Conservation (phyloP, 2,888 invertebrate species). For the Trissoscelio sp. region DNA sequence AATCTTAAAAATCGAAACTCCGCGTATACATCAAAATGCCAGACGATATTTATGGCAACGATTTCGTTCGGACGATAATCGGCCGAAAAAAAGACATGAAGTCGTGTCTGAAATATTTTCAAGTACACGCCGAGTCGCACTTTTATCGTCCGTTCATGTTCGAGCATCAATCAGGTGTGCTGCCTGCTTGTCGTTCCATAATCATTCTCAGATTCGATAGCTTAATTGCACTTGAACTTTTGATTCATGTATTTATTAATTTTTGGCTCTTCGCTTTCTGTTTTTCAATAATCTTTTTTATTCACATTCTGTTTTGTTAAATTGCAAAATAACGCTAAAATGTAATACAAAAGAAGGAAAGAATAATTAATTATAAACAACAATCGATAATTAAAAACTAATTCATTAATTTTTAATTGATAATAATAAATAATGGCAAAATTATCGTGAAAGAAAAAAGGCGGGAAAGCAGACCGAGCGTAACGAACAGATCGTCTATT, state of each 20-base stretch:
- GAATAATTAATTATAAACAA: too few species aligned
- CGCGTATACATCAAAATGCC: constrained; percentile 24
- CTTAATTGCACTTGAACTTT: constrained; percentile 17
- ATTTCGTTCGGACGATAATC: constrained; percentile 47
- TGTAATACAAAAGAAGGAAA: too few species aligned
- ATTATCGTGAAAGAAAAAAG: not conserved
- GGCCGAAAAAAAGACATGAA: constrained; percentile 24
- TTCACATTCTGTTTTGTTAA: not conserved
- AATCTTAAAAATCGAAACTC: constrained; percentile 42
- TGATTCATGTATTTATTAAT: not conserved
- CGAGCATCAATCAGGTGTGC: constrained; percentile 24
- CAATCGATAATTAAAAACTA: too few species aligned
- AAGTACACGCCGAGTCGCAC: constrained; percentile 26
- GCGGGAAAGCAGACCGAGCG: not conserved
- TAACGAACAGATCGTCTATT: not conserved
- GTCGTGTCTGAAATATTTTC: constrained; percentile 46
- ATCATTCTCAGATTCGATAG: constrained; percentile 23
- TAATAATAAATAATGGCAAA: too few species aligned
- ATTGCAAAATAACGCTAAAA: too few species aligned
- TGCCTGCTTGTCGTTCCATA: constrained; percentile 1
- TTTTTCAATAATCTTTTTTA: not conserved
- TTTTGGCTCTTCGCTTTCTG: not conserved
- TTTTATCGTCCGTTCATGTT: constrained; percentile 32
- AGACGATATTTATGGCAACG: constrained; percentile 39
- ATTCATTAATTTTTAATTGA: too few species aligned